Evolutionary conservation across 2,888 invertebrate species (phyloP).

Genomic region (Tenthredo mesomela): DNA sequence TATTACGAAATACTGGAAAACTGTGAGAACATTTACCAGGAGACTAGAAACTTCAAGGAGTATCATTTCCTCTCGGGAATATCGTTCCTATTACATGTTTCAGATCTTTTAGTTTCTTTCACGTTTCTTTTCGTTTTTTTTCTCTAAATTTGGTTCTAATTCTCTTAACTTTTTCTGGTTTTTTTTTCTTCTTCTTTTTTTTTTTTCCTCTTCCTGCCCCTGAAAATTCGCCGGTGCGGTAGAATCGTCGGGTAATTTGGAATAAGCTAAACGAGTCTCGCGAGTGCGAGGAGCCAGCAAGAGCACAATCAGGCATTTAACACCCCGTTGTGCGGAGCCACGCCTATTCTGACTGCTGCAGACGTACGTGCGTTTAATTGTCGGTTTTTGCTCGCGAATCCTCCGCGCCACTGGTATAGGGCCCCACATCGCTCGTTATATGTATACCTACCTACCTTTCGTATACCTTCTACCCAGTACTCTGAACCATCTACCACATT

Average conservation of each 20-base stretch:
- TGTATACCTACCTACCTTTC: not conserved
- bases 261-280: slow-evolving; percentile 25
- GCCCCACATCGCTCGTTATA: not conserved
- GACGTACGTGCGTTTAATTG: slow-evolving; percentile 60
- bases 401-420: slow-evolving; percentile 9
- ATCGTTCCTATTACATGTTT: not conserved
- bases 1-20: not conserved
- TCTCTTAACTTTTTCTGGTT: not conserved
- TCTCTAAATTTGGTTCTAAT: not conserved
- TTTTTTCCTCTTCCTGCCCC: not conserved
- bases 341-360: slow-evolving; percentile 58
- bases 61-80: not conserved
- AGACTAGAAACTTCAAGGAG: not conserved
- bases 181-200: not conserved
- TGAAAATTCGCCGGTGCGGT: not conserved
- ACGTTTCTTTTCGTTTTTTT: not conserved
- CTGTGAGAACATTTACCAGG: slow-evolving; percentile 8
- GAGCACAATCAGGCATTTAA: slow-evolving; percentile 59
- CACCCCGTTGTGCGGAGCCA: slow-evolving; percentile 55
- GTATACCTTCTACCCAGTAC: not conserved
- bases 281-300: slow-evolving; percentile 13
- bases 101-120: not conserved
- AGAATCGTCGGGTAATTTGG: slow-evolving; percentile 32
- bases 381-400: slow-evolving; percentile 56
- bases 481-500: not conserved